Evolutionary conservation across 35 echinoderm and acorn worm genomes (phyloP).

Genomic region (Acanthaster planci): DNA sequence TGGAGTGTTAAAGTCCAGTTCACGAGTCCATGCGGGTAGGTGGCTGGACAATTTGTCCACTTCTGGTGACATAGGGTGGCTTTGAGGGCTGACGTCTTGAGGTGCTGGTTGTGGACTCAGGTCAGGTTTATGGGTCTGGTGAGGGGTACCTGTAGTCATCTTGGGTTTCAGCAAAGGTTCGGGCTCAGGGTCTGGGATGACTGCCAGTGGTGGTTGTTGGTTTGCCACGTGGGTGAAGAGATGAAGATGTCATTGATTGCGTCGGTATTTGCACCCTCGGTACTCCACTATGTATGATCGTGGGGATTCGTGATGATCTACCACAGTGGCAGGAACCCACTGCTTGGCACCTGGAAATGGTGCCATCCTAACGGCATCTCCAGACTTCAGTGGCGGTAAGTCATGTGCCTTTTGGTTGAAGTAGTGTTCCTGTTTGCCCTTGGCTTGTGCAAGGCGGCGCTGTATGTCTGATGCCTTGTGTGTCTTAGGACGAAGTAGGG

Average conservation of each 20-base stretch:
- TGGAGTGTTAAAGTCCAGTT: too few relatives aligned
- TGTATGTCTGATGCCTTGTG: neutral
- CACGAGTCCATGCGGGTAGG: neutral
- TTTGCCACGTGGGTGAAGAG: slow-evolving; percentile 16
- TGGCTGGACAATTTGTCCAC: neutral
- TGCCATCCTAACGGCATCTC: slow-evolving; percentile 54
- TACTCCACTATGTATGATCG: slow-evolving; percentile 62
- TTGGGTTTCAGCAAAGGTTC: too few relatives aligned
- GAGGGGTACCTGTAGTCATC: too few relatives aligned
- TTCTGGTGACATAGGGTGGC: neutral
- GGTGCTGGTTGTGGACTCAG: neutral
- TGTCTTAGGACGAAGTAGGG: slow-evolving; percentile 39
- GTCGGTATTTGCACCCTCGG: slow-evolving; percentile 32
- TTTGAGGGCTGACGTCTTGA: neutral
- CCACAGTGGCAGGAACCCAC: slow-evolving; percentile 37
- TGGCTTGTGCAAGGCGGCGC: neutral
- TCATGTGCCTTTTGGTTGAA: slow-evolving; percentile 38
- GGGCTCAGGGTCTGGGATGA: neutral
- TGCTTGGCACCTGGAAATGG: slow-evolving; percentile 58
- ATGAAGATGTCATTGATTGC: slow-evolving; percentile 40
- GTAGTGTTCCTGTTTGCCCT: slow-evolving; percentile 25
- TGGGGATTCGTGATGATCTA: slow-evolving; percentile 46
- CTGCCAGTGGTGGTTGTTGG: neutral
- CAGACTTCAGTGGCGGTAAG: slow-evolving; percentile 38
- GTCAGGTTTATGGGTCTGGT: neutral